phyloP scores from a whole-genome alignment of 2,113 vertebrate species.

The Pedionomus torquatus region DNA sequence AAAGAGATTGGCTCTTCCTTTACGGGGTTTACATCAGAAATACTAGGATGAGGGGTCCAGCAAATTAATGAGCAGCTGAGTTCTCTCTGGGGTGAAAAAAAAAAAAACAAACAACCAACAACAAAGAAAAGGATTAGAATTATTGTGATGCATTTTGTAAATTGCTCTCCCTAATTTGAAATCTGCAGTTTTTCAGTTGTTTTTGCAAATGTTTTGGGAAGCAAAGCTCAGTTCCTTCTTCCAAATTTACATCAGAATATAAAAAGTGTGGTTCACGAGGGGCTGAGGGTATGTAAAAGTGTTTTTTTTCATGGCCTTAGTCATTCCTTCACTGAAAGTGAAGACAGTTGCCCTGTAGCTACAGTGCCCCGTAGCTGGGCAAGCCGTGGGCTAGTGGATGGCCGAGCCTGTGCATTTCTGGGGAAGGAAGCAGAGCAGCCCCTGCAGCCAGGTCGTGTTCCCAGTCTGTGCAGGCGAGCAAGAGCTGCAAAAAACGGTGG shows the following conservation, averaged over 20 bases:
- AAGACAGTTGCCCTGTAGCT: not conserved
- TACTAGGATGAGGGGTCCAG: not conserved
- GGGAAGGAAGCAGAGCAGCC: not conserved
- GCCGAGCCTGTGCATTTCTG: not conserved
- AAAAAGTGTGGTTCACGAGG: not conserved
- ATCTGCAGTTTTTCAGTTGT: not conserved
- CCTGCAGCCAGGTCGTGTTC: fast-evolving
- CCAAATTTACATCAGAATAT: not conserved
- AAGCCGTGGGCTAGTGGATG: not conserved
- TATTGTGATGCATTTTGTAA: not conserved
- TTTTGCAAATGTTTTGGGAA: not conserved
- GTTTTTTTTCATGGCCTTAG: not conserved
- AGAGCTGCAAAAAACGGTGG: not conserved
- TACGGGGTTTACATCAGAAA: not conserved
- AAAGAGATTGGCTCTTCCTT: not conserved
- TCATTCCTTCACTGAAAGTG: not conserved
- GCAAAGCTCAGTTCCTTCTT: not conserved
- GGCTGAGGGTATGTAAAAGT: not conserved
- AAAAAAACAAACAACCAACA: too few relatives aligned
- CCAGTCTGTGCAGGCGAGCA: not conserved
- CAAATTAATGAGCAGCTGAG: not conserved
- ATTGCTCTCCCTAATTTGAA: not conserved
- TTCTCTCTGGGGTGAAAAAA: not conserved
- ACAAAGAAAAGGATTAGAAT: not conserved
- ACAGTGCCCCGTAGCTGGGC: not conserved